A percentile compares a stretch with the other conserved stretches of the same genome.
phyloP scores from a whole-genome alignment of 2,888 invertebrate genomes.

The Gonocerus acuteangulatus region DNA sequence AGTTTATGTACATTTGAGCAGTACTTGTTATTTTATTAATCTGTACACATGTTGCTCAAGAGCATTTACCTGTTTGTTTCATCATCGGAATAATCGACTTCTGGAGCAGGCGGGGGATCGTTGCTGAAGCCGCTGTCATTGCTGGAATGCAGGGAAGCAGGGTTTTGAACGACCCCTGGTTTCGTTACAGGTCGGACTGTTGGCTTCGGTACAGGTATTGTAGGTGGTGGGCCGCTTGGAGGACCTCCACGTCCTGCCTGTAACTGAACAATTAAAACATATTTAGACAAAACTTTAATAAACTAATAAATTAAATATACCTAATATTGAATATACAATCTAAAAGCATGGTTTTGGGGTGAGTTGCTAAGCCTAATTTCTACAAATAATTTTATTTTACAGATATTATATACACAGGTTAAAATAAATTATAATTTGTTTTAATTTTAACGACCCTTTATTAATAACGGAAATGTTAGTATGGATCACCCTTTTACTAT shows the following conservation, averaged over 20 bases:
- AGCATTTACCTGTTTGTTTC: slow-evolving; percentile 63
- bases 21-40: too few species aligned
- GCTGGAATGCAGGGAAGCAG: slow-evolving; percentile 72
- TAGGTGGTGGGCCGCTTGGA: slow-evolving; percentile 42
- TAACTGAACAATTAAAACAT: neutral
- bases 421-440: too few species aligned
- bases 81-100: slow-evolving; percentile 84
- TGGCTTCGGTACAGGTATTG: slow-evolving; percentile 39
- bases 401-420: too few species aligned
- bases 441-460: too few species aligned
- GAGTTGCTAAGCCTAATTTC: too few species aligned
- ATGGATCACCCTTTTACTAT: too few species aligned
- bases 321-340: neutral
- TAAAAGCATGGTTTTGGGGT: too few species aligned
- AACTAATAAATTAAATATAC: neutral
- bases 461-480: too few species aligned
- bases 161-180: slow-evolving; percentile 35
- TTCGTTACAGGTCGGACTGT: slow-evolving; percentile 42
- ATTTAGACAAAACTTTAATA: too few species aligned
- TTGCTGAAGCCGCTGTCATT: slow-evolving; percentile 89
- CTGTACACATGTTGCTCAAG: too few species aligned
- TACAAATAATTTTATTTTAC: too few species aligned
- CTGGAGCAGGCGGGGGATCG: slow-evolving; percentile 75
- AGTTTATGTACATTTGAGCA: too few species aligned
- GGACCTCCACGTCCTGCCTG: slow-evolving; percentile 27